These are phyloP conservation scores for Chelonia mydas DNA, from an alignment of 2,797 vertebrate species.

Conservation along the genomic window DNA sequence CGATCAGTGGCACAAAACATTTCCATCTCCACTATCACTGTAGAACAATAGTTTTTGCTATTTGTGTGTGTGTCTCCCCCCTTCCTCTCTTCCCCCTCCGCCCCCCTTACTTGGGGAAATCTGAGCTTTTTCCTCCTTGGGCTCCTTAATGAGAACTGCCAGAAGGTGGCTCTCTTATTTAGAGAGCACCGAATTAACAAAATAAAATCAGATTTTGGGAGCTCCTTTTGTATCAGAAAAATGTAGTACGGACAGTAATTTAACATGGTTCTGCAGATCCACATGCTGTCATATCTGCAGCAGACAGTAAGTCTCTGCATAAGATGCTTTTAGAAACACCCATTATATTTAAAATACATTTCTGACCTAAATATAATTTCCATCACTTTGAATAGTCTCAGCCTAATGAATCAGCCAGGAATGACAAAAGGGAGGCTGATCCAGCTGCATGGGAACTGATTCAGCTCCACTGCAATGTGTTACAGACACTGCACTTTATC, in stretches of 20 bases:
- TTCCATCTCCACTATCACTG: not conserved
- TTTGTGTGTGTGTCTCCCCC: not conserved
- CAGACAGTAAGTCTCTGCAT: constrained; percentile 18
- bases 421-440: constrained; percentile 70
- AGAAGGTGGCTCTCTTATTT: constrained; percentile 28
- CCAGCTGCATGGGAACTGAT: constrained; percentile 33
- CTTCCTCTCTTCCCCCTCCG: not conserved
- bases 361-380: constrained; percentile 79
- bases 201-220: constrained; percentile 28
- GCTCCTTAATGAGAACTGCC: not conserved
- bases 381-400: constrained; percentile 76
- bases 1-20: not conserved
- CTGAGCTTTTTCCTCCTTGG: not conserved
- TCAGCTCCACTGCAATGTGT: not conserved
- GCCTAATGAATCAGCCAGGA: constrained; percentile 72
- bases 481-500: not conserved
- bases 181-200: not conserved
- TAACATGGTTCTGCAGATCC: not conserved
- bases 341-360: constrained; percentile 69
- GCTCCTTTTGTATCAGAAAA: constrained; percentile 1
- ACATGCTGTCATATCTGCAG: constrained; percentile 4
- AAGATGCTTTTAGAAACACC: constrained; percentile 8
- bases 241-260: not conserved
- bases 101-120: not conserved
- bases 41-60: not conserved